These are phyloP conservation scores for Manis javanica DNA, from an alignment of 2,797 vertebrate genomes.

Conservation along the genomic window DNA sequence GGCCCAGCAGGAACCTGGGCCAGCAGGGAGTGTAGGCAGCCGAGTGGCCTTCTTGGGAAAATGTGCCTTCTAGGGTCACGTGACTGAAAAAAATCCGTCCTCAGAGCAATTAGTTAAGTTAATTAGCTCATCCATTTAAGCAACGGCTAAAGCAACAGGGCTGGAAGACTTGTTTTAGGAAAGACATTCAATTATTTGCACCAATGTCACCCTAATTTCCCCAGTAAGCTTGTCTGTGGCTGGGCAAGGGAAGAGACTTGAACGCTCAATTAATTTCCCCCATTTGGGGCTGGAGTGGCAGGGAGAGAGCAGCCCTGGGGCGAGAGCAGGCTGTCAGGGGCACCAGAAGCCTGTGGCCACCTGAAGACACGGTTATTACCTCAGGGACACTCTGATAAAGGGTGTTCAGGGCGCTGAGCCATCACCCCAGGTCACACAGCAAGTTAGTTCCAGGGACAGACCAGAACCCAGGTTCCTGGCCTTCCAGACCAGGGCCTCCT, in stretches of 20 bases:
- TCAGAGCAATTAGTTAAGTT: slow-evolving; percentile 76
- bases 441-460: not conserved
- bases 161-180: slow-evolving; percentile 64
- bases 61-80: not conserved
- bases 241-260: not conserved
- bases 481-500: not conserved
- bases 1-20: not conserved
- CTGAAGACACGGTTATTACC: not conserved
- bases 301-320: too few relatives aligned
- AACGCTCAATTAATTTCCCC: slow-evolving; percentile 56
- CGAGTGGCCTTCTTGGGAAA: not conserved
- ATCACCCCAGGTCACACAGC: not conserved
- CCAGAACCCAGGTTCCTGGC: not conserved
- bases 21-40: fast-evolving
- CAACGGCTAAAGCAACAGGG: slow-evolving; percentile 45
- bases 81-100: slow-evolving; percentile 64
- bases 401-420: not conserved
- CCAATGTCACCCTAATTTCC: slow-evolving; percentile 68
- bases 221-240: slow-evolving; percentile 10
- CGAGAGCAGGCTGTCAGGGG: not conserved
- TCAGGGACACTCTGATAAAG: not conserved
- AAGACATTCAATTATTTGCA: slow-evolving; percentile 67
- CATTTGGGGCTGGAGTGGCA: not conserved
- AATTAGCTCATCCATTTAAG: slow-evolving; percentile 75
- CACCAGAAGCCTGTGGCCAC: not conserved